Evolutionary conservation across 2,113 vertebrate species (phyloP).

Genomic region (Hypanus sabinus): DNA sequence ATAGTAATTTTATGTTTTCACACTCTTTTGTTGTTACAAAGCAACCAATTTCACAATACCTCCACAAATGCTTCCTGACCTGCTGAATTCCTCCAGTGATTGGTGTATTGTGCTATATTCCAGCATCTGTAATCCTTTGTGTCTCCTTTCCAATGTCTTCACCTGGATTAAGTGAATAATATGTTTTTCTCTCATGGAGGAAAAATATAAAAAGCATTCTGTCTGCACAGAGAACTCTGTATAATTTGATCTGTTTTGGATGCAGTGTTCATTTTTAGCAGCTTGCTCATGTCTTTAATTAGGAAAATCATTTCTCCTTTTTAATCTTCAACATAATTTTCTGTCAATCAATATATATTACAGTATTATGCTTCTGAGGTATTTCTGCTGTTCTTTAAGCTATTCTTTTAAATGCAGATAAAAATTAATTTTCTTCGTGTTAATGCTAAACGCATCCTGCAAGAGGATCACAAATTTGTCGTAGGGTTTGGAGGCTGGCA

Average conservation of each 20-base stretch:
- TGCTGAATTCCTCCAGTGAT: no score
- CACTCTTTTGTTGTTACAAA: no score
- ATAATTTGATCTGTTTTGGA: background rate
- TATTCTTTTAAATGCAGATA: background rate
- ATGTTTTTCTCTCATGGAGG: background rate
- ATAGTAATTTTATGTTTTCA: no score
- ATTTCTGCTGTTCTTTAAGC: background rate
- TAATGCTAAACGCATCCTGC: no score
- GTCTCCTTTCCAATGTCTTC: no score
- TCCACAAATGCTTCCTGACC: no score
- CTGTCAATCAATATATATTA: background rate
- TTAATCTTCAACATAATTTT: background rate
- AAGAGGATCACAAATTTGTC: no score
- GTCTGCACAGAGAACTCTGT: background rate
- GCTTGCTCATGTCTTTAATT: background rate
- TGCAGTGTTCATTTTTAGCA: background rate
- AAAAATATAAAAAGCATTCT: background rate
- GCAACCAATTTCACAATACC: no score
- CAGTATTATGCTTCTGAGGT: background rate
- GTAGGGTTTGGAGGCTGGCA: no score
- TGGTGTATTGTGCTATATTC: no score
- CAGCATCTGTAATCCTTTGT: no score
- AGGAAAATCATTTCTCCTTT: background rate
- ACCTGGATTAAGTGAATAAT: background rate
- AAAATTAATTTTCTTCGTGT: no score